Conservation (phyloP, 2,113 vertebrate genomes). For the Redunca redunca region DNA sequence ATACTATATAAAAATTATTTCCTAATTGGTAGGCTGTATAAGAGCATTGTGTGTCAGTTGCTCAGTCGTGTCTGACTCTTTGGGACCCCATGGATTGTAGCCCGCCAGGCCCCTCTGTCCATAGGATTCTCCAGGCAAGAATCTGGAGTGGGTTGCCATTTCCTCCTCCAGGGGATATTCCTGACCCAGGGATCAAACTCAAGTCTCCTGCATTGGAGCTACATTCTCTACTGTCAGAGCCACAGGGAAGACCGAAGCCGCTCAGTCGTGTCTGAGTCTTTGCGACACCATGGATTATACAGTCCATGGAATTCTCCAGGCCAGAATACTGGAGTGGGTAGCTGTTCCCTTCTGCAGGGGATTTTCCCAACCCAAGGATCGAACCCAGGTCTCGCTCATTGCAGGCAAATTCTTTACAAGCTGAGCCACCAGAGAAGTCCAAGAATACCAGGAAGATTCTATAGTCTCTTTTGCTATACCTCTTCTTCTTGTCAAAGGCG, state of each 20-base stretch:
- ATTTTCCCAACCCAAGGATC: not conserved
- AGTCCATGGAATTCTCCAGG: not conserved
- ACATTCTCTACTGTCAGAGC: not conserved
- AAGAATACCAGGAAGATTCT: not conserved
- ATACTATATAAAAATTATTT: not conserved
- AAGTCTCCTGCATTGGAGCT: not conserved
- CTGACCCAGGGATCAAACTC: not conserved
- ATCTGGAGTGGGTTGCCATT: too few relatives aligned
- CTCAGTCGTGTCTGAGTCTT: not conserved
- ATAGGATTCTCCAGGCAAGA: too few relatives aligned
- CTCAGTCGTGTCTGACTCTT: too few relatives aligned
- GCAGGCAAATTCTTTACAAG: not conserved
- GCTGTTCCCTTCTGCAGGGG: not conserved
- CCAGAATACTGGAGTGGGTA: not conserved
- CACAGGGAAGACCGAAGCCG: not conserved
- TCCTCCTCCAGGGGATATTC: not conserved
- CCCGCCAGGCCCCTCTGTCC: too few relatives aligned
- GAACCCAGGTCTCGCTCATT: not conserved
- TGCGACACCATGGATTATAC: rapidly evolving
- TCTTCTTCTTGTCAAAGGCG: not conserved
- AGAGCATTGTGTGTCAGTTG: not conserved
- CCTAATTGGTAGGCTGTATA: not conserved
- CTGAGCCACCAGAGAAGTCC: not conserved
- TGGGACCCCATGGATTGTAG: too few relatives aligned
- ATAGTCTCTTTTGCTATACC: not conserved